These are phyloP conservation scores for Nomia melanderi DNA, from an alignment of 1,140 invertebrate species.

Conservation along the genomic window DNA sequence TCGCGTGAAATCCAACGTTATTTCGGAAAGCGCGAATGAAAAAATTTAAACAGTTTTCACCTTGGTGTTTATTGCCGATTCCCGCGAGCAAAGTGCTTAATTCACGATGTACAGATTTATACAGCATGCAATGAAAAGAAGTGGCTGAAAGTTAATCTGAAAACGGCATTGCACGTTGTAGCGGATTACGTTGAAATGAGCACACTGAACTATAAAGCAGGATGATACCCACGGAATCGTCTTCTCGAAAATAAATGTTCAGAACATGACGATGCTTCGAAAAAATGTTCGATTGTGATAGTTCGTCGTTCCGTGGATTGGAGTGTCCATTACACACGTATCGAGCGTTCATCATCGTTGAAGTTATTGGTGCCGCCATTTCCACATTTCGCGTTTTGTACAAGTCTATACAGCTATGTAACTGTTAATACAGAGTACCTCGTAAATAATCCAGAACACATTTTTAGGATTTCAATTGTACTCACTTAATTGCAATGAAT, in stretches of 20 bases:
- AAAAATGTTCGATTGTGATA: constrained; percentile 14
- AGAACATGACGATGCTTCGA: constrained; percentile 31
- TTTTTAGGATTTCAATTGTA: too few species aligned
- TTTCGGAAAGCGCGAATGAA: neutral
- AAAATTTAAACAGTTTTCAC: neutral
- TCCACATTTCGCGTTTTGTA: neutral
- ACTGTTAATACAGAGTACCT: too few species aligned
- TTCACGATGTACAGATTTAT: constrained; percentile 35
- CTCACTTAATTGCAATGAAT: too few species aligned
- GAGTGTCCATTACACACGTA: constrained; percentile 4
- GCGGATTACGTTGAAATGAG: constrained; percentile 45
- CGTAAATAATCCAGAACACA: too few species aligned
- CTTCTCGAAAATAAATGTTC: constrained; percentile 46
- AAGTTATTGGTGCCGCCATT: neutral
- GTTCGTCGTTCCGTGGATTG: neutral
- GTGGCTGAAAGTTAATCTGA: constrained; percentile 26
- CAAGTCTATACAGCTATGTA: neutral
- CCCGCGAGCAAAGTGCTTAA: constrained; percentile 34
- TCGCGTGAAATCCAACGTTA: neutral
- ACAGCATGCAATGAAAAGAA: constrained; percentile 27
- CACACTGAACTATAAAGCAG: constrained; percentile 34
- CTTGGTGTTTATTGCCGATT: constrained; percentile 7
- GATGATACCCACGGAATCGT: constrained; percentile 39
- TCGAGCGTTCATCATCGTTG: constrained; percentile 11
- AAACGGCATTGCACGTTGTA: constrained; percentile 6